Conservation (phyloP, 2,888 invertebrate species). For the Caenorhabditis imperialis region DNA sequence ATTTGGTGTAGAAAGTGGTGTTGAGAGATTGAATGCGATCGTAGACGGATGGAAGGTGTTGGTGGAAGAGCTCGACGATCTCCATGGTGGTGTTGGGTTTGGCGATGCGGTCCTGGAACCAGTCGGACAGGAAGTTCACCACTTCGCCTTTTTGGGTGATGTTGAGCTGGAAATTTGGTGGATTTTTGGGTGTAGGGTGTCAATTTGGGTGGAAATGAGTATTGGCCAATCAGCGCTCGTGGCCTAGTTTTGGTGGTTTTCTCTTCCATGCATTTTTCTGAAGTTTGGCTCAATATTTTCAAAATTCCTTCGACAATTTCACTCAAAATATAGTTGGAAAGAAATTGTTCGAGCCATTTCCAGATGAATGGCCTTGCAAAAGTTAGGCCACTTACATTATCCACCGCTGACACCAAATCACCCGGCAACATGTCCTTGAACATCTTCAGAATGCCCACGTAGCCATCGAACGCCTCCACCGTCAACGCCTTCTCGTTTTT, state of each 20-base stretch:
- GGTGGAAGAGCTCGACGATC: slow-evolving; percentile 51
- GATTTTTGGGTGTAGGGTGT: too few species aligned
- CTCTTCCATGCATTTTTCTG: too few species aligned
- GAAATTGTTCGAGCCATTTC: too few species aligned
- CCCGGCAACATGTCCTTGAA: slow-evolving; percentile 50
- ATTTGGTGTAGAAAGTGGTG: slow-evolving; percentile 59
- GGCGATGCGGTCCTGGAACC: slow-evolving; percentile 58
- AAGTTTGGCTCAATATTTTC: background rate
- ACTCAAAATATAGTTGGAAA: too few species aligned
- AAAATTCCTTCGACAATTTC: background rate
- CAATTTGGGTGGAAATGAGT: too few species aligned
- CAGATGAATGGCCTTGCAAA: too few species aligned
- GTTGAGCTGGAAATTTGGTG: slow-evolving; percentile 57
- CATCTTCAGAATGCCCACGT: slow-evolving; percentile 55
- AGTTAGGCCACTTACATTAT: too few species aligned
- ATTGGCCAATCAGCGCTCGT: background rate
- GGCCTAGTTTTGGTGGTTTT: too few species aligned
- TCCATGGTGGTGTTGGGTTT: slow-evolving; percentile 52
- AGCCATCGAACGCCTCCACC: slow-evolving; percentile 59
- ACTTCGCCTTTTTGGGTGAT: slow-evolving; percentile 59
- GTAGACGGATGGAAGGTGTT: slow-evolving; percentile 58
- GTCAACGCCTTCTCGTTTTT: slow-evolving; percentile 43
- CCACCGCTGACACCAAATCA: slow-evolving; percentile 21
- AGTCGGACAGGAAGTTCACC: slow-evolving; percentile 53
- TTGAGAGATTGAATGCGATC: slow-evolving; percentile 53